Evolutionary conservation across 2,797 vertebrate species (phyloP).

Genomic region (Pelobates cultripes): DNA sequence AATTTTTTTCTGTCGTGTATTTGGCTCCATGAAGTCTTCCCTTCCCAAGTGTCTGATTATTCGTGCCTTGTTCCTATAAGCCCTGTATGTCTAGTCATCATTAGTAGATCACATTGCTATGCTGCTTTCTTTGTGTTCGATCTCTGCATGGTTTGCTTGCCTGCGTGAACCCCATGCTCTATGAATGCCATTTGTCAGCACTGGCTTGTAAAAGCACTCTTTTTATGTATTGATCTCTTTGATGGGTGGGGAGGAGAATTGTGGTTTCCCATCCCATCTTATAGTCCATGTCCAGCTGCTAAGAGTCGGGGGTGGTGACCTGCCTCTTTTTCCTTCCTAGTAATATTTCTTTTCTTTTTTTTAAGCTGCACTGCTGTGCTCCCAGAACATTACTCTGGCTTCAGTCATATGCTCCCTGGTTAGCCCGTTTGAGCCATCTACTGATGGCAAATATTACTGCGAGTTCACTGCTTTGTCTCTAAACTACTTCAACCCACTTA

Average conservation of each 20-base stretch:
- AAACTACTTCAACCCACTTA: background rate
- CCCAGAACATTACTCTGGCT: conserved; percentile 24
- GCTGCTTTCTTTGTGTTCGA: conserved; percentile 42
- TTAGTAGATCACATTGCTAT: conserved; percentile 45
- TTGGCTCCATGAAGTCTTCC: background rate
- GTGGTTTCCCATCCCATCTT: conserved; percentile 42
- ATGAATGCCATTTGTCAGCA: conserved; percentile 31
- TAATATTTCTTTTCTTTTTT: conserved; percentile 36
- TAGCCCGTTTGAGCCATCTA: conserved; percentile 53
- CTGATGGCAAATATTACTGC: conserved; percentile 53
- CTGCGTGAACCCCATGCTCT: conserved; percentile 17
- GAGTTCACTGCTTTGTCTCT: conserved; percentile 18
- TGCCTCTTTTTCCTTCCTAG: conserved; percentile 24
- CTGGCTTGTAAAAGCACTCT: conserved; percentile 19
- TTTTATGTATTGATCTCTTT: conserved; percentile 49
- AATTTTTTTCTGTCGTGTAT: background rate
- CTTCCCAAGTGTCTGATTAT: background rate
- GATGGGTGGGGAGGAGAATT: conserved; percentile 49
- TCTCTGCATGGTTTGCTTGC: conserved; percentile 23
- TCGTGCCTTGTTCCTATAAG: conserved; percentile 23
- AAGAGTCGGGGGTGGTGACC: conserved; percentile 32
- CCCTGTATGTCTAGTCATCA: conserved; percentile 30
- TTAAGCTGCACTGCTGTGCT: conserved; percentile 5
- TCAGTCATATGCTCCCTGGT: conserved; percentile 21
- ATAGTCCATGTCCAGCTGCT: conserved; percentile 39